Evolutionary conservation across 2,797 vertebrate genomes (phyloP).

Genomic region (Oreortyx pictus): DNA sequence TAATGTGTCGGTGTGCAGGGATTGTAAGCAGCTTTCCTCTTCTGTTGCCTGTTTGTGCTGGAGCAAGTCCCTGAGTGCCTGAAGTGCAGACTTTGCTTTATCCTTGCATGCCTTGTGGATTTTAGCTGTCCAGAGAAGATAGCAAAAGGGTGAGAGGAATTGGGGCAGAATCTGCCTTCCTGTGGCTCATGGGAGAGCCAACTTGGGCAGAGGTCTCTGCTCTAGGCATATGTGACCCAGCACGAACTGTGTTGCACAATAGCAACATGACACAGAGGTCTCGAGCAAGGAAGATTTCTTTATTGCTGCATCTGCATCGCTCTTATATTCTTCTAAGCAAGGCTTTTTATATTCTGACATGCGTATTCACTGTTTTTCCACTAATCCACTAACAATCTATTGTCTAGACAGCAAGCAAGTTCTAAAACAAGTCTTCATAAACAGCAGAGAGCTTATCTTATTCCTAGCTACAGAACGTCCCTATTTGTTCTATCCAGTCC

Average conservation of each 20-base stretch:
- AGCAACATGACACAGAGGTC: too few relatives aligned
- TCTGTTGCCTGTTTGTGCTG: background rate
- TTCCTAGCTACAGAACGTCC: too few relatives aligned
- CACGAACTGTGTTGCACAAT: background rate
- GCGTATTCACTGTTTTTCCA: too few relatives aligned
- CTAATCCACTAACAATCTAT: too few relatives aligned
- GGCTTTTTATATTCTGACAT: too few relatives aligned
- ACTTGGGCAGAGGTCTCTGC: background rate
- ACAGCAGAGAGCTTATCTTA: too few relatives aligned
- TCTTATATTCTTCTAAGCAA: too few relatives aligned
- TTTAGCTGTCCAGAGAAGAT: background rate
- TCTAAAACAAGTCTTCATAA: too few relatives aligned
- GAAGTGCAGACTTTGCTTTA: background rate
- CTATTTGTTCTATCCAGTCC: too few relatives aligned
- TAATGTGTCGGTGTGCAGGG: background rate
- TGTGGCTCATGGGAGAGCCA: background rate
- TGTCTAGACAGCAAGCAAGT: too few relatives aligned
- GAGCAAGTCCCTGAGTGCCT: background rate
- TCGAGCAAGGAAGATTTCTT: too few relatives aligned
- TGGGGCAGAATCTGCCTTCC: background rate
- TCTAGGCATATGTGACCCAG: background rate
- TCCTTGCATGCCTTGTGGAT: background rate
- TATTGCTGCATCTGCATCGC: too few relatives aligned
- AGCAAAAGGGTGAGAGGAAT: background rate
- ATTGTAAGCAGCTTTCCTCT: background rate